phyloP scores from a whole-genome alignment of 1,140 invertebrate species.

The Philotrypesis tridentata region DNA sequence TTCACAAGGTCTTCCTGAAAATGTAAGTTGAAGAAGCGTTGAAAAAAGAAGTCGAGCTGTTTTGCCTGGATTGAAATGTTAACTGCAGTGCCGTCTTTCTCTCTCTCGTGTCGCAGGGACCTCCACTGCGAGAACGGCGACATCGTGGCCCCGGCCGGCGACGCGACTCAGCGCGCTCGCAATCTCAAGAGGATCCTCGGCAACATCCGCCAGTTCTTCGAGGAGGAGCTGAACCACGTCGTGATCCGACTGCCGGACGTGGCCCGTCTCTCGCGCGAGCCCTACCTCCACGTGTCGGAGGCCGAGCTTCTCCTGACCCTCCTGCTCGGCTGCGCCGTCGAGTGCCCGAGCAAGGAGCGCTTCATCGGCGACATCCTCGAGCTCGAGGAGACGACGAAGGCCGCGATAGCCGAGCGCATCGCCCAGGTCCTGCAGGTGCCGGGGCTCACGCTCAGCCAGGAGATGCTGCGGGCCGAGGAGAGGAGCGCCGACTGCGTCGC shows the following conservation, averaged over 20 bases:
- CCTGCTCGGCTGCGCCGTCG: constrained; percentile 51
- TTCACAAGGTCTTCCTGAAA: constrained; percentile 47
- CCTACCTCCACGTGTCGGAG: constrained; percentile 34
- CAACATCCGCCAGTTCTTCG: constrained; percentile 52
- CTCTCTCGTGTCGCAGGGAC: not conserved
- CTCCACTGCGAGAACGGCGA: not conserved
- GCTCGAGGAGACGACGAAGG: constrained; percentile 14
- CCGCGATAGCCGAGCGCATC: constrained; percentile 43
- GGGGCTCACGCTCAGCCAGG: constrained; percentile 31
- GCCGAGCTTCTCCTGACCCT: constrained; percentile 49
- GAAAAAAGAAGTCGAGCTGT: not conserved
- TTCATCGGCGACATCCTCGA: constrained; percentile 49
- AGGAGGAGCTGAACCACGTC: constrained; percentile 37
- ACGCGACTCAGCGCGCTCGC: not conserved
- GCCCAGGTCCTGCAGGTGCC: constrained; percentile 30
- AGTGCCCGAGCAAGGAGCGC: constrained; percentile 37
- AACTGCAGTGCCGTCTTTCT: too few species aligned
- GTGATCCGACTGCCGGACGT: constrained; percentile 43
- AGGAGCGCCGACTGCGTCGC: not conserved
- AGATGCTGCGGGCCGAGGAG: not conserved
- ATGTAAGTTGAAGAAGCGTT: constrained; percentile 43
- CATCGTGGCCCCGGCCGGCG: not conserved
- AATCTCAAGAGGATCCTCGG: constrained; percentile 44
- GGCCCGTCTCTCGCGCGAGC: constrained; percentile 30
- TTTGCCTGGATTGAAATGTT: too few species aligned